Evolutionary conservation across 1,140 invertebrate genomes (phyloP), one percentile per base, ranked within the genome.

Genomic region (Lamellibrachia luymesi): DNA sequence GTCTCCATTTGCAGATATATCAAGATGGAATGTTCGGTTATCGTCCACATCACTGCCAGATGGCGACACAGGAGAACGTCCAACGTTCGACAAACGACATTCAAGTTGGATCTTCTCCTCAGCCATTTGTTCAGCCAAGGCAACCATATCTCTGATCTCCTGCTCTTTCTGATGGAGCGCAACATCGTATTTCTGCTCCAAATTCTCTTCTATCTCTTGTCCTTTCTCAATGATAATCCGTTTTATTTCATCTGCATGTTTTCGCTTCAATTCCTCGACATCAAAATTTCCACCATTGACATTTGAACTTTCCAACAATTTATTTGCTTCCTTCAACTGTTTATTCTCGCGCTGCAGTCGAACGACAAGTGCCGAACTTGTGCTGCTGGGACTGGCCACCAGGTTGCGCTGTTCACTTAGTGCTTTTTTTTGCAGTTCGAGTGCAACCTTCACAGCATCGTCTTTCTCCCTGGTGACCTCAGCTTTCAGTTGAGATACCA

Each of bases 321-420:
- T 89, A 50, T 93, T 93, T n/a, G 50, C 4, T 27, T 93, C 91
- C 50, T 92, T 92, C 51, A 93, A 93, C 27, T 64, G 22, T 50
- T 90, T 49, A 38, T 93, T 52, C 93, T 93, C 93, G 5, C 91
- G 92, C 80, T 93, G 92, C 51, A 93, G 90, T 93, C 93, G 93
- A 49, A 92, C 91, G 4, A 93, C 92, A 25, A 90, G 25, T 49
- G 92, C 92, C 7, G 56, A 52, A n/a, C 80, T 93, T 56, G 50
- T 52, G 56, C 92, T 50, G 10, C 92, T 50, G 4, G 92, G 92
- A 51, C 92, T 50, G 5, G 50, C 38, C 51, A 64, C 51, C 49
- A 38, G 50, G 27, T 51, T 50, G 13, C 89, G 50, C n/a, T 93
- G 51, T 6, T 50, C 51, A 8, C n/a, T 49, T 0, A 50, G 22